Base-by-base conservation (phyloP, 2,797 vertebrate species). In the Setipinna tenuifilis region DNA sequence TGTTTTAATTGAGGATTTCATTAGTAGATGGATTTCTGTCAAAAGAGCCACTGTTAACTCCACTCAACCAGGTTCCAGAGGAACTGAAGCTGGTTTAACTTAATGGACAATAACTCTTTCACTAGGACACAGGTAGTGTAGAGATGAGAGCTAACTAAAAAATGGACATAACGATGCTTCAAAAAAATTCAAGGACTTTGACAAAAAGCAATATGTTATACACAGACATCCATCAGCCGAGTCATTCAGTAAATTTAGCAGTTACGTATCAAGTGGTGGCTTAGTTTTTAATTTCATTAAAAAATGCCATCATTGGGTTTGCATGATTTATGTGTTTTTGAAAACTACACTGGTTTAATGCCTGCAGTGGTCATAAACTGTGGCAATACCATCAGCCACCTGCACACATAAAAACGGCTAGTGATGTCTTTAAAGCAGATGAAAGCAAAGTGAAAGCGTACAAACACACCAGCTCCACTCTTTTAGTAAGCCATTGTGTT, bases 1-100 rank as follows among this genome's bases (percentile, higher is more conserved):
- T 75, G 50, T 75, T 75, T 75, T 35, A 75, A 75, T 75, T 75
- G 68, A 75, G 68, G 68, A 75, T 75, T 75, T 75, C 68, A 75
- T 75, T 75, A 75, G 28, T 75, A 28, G 28, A 35, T 16, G 14
- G 28, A 35, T 31, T 16, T 31, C 28, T 35, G 14, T 75, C 28
- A 31, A 28, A 28, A 68, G 62, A 68, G 23, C 62, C 25, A 16
- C 16, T 75, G 28, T 71, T 25, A 25, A 71, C 65, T 35, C 28
- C 65, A 71, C 65, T 71, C 65, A 71, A 25, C 25, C 65, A 14
- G 28, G 28, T 17, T 71, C 65, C 31, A 75, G 68, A 5, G 1
- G 17, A 75, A 28, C 68, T 75, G 28, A 41, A 75, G 31, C 16
- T 35, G 68, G 14, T 75, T 75, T 75, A 35, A 75, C 28, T 35